Evolutionary conservation across 2,888 invertebrate species (phyloP).

Genomic region (Caenorhabditis wallacei): DNA sequence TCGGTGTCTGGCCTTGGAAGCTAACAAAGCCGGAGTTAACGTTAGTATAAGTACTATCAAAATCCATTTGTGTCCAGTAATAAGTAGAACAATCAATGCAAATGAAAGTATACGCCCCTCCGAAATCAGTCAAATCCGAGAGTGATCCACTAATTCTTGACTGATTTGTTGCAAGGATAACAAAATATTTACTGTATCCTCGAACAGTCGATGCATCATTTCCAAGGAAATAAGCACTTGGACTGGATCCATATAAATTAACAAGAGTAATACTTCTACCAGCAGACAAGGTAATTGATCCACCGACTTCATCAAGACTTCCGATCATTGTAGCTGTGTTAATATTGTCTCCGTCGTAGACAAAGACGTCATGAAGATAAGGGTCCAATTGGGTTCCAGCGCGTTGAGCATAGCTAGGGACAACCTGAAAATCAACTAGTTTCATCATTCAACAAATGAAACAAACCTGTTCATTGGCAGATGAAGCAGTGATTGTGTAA

Average conservation of each 20-base stretch:
- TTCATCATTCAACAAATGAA: not conserved
- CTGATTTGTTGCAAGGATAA: constrained; percentile 1
- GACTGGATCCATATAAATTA: not conserved
- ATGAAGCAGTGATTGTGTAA: constrained; percentile 28
- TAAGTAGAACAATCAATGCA: constrained; percentile 41
- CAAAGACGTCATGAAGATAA: not conserved
- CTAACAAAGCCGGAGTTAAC: constrained; percentile 11
- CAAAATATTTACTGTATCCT: not conserved
- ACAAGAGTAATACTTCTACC: constrained; percentile 25
- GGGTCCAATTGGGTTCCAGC: not conserved
- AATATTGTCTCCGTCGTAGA: constrained; percentile 37
- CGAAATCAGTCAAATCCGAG: not conserved
- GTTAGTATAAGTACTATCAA: constrained; percentile 14
- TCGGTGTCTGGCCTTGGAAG: constrained; percentile 47
- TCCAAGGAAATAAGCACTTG: constrained; percentile 10
- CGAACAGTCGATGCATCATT: constrained; percentile 43
- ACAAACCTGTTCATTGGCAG: constrained; percentile 4
- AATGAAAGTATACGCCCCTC: constrained; percentile 34
- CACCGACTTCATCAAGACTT: constrained; percentile 4
- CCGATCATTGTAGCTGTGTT: constrained; percentile 33
- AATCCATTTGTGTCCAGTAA: constrained; percentile 9
- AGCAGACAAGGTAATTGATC: not conserved
- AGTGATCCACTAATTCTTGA: constrained; percentile 7
- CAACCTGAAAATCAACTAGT: not conserved
- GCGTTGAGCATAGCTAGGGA: not conserved